A percentile compares a stretch with the other conserved stretches of the same genome.
Conservation (phyloP, 2,113 vertebrate species). For the Epinephelus fuscoguttatus region DNA sequence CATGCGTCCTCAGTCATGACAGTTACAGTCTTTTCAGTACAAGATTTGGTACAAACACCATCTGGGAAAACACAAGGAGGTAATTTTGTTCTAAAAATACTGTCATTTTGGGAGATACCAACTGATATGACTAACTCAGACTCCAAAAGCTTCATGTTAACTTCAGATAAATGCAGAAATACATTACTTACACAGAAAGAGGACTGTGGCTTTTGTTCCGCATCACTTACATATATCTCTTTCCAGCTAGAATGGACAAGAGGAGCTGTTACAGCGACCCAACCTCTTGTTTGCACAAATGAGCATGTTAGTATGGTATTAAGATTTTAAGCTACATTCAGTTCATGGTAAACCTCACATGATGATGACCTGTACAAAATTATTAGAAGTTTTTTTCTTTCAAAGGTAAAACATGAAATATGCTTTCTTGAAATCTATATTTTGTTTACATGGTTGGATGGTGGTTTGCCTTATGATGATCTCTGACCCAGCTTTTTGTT, state of each 20-base stretch:
- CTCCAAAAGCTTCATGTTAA: background rate
- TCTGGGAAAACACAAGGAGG: background rate
- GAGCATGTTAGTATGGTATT: background rate
- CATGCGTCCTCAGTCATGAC: background rate
- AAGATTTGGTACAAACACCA: background rate
- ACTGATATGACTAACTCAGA: background rate
- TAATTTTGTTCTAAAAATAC: background rate
- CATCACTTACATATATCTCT: background rate
- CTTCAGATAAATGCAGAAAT: background rate
- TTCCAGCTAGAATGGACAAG: background rate
- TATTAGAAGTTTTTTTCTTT: background rate
- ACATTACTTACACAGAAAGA: background rate
- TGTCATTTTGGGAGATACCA: background rate
- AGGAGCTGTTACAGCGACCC: background rate
- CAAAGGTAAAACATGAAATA: background rate
- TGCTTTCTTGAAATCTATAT: background rate
- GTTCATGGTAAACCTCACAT: background rate
- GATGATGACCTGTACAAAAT: background rate
- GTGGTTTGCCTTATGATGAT: constrained; percentile 18
- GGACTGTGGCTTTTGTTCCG: background rate
- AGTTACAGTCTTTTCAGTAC: background rate
- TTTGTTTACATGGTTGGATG: constrained; percentile 3
- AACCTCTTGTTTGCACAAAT: background rate
- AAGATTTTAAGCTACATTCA: background rate
- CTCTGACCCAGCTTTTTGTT: constrained; percentile 31